Evolutionary conservation across 2,888 invertebrate genomes (phyloP).

Genomic region (Taphrorychus bicolor): DNA sequence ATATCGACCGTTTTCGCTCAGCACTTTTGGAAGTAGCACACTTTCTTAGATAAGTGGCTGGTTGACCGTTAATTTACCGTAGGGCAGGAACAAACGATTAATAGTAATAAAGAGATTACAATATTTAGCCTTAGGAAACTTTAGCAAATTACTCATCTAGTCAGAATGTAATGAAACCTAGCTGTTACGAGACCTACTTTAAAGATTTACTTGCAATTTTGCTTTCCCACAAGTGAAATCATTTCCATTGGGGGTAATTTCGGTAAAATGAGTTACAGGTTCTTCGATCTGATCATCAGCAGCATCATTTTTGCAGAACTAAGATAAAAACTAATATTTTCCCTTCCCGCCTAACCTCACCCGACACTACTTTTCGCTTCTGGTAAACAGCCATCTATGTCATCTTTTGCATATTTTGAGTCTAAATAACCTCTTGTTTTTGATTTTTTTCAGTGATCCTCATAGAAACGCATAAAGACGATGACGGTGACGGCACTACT

Average conservation of each 20-base stretch:
- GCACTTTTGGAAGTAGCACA: too few species aligned
- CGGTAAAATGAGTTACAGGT: neutral
- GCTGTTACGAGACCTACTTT: conserved; percentile 25
- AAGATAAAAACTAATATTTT: neutral
- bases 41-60: neutral
- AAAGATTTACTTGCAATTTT: conserved; percentile 10
- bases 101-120: conserved; percentile 23
- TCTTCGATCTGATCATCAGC: neutral
- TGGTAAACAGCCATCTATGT: too few species aligned
- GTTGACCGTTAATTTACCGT: neutral
- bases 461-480: too few species aligned
- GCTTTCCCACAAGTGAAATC: neutral
- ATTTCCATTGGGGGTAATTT: neutral
- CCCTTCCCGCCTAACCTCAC: neutral
- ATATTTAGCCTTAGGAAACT: conserved; percentile 25
- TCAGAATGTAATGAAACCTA: conserved; percentile 29
- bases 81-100: neutral
- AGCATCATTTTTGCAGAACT: too few species aligned
- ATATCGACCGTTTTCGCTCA: too few species aligned
- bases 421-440: neutral
- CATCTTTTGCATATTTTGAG: too few species aligned
- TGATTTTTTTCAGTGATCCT: neutral
- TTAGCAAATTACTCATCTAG: conserved; percentile 29
- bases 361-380: neutral
- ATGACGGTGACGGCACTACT: neutral